These are phyloP conservation scores for Venustaconcha ellipsiformis DNA, from an alignment of 1,140 invertebrate genomes.

Conservation along the genomic window DNA sequence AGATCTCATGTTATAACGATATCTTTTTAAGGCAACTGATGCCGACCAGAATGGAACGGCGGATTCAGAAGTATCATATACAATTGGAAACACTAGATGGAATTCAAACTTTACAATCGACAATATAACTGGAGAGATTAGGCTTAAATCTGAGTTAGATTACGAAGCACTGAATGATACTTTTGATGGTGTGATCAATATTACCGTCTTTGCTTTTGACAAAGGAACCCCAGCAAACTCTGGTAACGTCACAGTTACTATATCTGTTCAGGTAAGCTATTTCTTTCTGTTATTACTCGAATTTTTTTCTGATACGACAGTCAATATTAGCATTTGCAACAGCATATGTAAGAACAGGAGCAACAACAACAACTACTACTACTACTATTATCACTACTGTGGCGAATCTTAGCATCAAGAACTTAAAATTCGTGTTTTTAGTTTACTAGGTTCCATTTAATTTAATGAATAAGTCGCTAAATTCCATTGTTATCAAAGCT, in stretches of 20 bases:
- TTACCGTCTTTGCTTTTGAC: constrained; percentile 10
- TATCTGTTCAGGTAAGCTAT: constrained; percentile 15
- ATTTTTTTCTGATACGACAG: not conserved
- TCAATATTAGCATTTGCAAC: too few relatives aligned
- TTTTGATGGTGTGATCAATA: not conserved
- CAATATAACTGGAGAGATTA: not conserved
- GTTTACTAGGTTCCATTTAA: too few relatives aligned
- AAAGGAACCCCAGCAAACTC: not conserved
- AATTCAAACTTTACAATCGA: constrained; percentile 4
- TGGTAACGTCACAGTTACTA: not conserved
- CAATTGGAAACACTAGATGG: not conserved
- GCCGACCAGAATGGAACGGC: not conserved
- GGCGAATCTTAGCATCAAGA: too few relatives aligned
- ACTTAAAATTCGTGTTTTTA: too few relatives aligned
- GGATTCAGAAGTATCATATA: constrained; percentile 4
- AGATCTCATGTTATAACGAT: too few relatives aligned
- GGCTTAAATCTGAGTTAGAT: not conserved
- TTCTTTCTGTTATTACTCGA: not conserved
- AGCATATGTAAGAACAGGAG: too few relatives aligned
- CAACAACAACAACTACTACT: too few relatives aligned
- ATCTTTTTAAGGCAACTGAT: constrained; percentile 20
- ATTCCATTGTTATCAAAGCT: too few relatives aligned
- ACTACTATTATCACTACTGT: too few relatives aligned
- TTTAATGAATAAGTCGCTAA: too few relatives aligned
- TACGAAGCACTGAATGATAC: constrained; percentile 4